Percentiles rank a stretch among this genome's conserved stretches.
These are phyloP conservation scores for Cephus rjabovi DNA, from an alignment of 2,888 invertebrate species.

Conservation along the genomic window DNA sequence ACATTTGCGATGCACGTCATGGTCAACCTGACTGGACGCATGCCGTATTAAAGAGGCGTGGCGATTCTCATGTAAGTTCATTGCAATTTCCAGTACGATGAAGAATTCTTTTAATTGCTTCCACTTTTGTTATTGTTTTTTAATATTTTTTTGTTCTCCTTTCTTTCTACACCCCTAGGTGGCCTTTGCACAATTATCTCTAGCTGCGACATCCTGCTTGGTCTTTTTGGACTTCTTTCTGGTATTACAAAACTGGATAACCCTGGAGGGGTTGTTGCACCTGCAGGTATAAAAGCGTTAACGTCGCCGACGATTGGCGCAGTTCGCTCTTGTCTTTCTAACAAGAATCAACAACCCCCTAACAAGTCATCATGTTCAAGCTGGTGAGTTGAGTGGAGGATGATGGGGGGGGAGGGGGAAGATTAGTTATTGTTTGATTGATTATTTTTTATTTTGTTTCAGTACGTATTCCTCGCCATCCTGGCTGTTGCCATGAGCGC, in stretches of 20 bases:
- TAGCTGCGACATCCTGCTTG: neutral
- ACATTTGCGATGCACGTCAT: constrained; percentile 11
- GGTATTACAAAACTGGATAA: constrained; percentile 10
- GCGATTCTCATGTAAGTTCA: neutral
- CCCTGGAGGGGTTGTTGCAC: constrained; percentile 41
- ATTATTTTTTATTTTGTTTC: constrained; percentile 32
- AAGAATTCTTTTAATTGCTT: neutral
- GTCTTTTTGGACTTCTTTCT: neutral
- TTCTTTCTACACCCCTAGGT: neutral
- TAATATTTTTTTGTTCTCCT: too few relatives aligned
- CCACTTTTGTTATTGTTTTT: neutral
- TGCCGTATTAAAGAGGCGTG: neutral
- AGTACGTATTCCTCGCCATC: constrained; percentile 69
- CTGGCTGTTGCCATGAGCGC: constrained; percentile 70
- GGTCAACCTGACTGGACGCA: neutral
- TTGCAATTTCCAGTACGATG: neutral
- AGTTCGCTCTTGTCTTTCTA: constrained; percentile 25
- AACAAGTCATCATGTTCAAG: constrained; percentile 65
- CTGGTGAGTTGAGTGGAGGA: constrained; percentile 61
- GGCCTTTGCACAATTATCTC: neutral
- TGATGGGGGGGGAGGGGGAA: neutral
- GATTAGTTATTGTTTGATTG: neutral
- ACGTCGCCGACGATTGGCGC: constrained; percentile 26
- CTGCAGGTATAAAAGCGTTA: constrained; percentile 42
- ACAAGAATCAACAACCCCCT: constrained; percentile 27